Base-by-base conservation (phyloP, 2,888 invertebrate species). In the Heliconius ismenius region DNA sequence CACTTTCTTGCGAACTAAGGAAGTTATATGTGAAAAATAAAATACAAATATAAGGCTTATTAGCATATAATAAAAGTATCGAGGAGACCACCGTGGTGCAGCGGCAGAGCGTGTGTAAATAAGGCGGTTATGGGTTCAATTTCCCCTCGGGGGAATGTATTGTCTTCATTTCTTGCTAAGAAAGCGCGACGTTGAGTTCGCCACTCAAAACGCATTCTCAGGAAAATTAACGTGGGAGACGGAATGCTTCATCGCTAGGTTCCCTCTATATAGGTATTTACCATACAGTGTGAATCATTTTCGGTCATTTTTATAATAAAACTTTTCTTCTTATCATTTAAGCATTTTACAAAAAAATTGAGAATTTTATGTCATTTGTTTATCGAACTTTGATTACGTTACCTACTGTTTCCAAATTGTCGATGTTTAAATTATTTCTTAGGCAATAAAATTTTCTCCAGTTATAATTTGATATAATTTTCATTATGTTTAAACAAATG, bases 21-120 rank as follows among this genome's bases (percentile, higher is more conserved):
- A 79, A 80, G 79, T 26, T 62, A 62, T 26, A 28, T 73, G 21
- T 39, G 21, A 63, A 62, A 62, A 10, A n/a, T 58, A n/a, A n/a
- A n/a, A 58, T 21, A n/a, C n/a, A 62, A 26, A 60, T n/a, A 60
- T 60, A 10, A 32, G 10, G n/a, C 21, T 24, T 62, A 62, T 24
- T 24, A 24, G 24, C 4, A 62, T 26, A 62, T 11, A 13, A 24
- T 62, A 24, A 60, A 21, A 21, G 10, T 58, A 58, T 0, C 49
- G 18, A 49, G n/a, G 13, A 24, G 24, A n/a, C 24, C 13, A n/a
- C 4, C 24, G 13, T 24, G 24, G 58, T 11, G 24, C 26, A 26
- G 2, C 24, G 18, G 26, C 26, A 11, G 11, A 26, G 26, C 13
- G 6, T 62, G 2, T 49, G 26, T 62, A 15, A 24, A 62, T 26